A percentile compares a stretch with the other conserved stretches of the same genome.
Conservation (phyloP, 1,140 invertebrate species). For the Drosophila quadrilineata region DNA sequence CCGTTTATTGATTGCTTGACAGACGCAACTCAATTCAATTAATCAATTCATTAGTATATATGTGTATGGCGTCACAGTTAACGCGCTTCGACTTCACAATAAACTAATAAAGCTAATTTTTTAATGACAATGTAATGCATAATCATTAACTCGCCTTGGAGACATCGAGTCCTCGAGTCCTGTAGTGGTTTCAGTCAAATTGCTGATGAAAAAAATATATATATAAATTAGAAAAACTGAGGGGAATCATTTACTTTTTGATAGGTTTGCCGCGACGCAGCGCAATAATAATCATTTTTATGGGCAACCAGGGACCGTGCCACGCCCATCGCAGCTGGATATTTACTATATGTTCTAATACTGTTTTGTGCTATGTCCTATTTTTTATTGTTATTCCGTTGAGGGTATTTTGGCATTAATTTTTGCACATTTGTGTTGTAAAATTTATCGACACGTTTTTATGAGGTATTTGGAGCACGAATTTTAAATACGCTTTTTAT, state of each 20-base stretch:
- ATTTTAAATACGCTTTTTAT: too few species aligned
- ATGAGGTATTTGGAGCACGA: too few species aligned
- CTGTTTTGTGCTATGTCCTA: too few species aligned
- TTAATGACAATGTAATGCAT: slow-evolving; percentile 73
- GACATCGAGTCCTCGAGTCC: neutral
- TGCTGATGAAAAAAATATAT: slow-evolving; percentile 37
- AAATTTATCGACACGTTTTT: too few species aligned
- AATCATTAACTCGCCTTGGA: slow-evolving; percentile 54
- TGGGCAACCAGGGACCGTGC: slow-evolving; percentile 30
- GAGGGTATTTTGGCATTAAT: too few species aligned
- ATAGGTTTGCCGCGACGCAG: slow-evolving; percentile 44
- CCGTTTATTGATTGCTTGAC: slow-evolving; percentile 23
- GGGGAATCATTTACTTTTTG: slow-evolving; percentile 53
- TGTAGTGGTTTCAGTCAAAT: slow-evolving; percentile 31
- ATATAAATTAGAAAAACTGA: too few species aligned
- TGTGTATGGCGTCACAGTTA: slow-evolving; percentile 38
- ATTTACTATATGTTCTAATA: too few species aligned
- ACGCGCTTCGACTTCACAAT: slow-evolving; percentile 33
- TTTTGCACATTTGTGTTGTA: too few species aligned
- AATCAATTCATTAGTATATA: slow-evolving; percentile 74
- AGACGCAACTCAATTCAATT: slow-evolving; percentile 56
- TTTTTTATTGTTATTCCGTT: too few species aligned
- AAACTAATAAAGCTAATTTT: slow-evolving; percentile 68
- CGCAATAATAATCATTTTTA: slow-evolving; percentile 62
- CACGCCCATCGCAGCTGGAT: too few species aligned